Base-by-base conservation (phyloP, 1,140 invertebrate genomes). In the Drosophila chauvacae region DNA sequence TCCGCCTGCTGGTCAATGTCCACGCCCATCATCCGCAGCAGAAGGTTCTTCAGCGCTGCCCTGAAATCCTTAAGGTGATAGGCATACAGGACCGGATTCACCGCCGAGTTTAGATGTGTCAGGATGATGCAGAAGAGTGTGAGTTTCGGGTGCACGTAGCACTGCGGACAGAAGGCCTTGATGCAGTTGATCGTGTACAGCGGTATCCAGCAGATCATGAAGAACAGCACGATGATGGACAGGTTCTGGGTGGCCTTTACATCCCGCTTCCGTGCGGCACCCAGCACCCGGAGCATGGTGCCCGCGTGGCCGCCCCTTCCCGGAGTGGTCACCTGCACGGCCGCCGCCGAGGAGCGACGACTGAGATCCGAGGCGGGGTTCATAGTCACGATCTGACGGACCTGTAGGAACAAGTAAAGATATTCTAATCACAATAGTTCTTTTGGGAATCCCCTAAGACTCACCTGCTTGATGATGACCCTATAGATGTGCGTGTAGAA, bases 121-220 rank as follows among this genome's bases (percentile, higher is more conserved):
- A 98, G 93, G 60, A 98, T 96, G 57, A 98, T 98, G 85, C 96
- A 96, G 75, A 96, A 95, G 47, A 97, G 95, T 45, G 97, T 95
- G n/a, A 97, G 85, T 10, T 94, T 93, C 1, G 94, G 93, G 71
- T 95, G 95, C 30, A 97, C 95, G 55, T 94, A 91, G 80, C 96
- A 96, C 3, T 94, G 84, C 0, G 94, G 94, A 80, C 95, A 96
- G 90, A 97, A 97, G 2, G 97, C 97, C 90, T 96, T 95, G 18
- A 98, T 94, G 79, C 96, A 97, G 92, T 98, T 98, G 72, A 98
- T 97, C 28, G 97, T 98, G 93, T 98, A 98, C 4, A 98, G 93
- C 0, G 97, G 97, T 55, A 98, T 96, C 97, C 97, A 98, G 90
- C 97, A 98, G 50, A 98, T 94, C 93, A 98, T 97, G 93, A 98